A percentile compares a stretch with the other conserved stretches of the same genome.
Evolutionary conservation across 2,797 vertebrate genomes (phyloP).

Genomic region (Amblyraja radiata): DNA sequence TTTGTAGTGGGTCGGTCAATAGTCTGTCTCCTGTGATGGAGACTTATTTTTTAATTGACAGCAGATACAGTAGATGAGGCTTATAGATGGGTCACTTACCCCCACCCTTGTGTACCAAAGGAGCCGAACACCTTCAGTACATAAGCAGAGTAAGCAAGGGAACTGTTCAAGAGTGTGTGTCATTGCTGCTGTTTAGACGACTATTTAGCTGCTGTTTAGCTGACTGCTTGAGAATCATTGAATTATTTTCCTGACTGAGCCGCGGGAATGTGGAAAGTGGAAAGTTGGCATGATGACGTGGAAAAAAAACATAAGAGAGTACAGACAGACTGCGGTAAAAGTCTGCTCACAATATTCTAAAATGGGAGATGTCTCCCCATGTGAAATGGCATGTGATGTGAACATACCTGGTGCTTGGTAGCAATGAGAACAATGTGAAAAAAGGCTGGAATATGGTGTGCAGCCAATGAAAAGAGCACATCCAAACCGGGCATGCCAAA

Average conservation of each 20-base stretch:
- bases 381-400: background rate
- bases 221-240: background rate
- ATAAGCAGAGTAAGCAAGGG: background rate
- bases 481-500: no score
- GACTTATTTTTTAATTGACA: no score
- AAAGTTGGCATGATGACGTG: background rate
- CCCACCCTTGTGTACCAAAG: background rate
- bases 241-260: background rate
- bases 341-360: background rate
- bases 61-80: no score
- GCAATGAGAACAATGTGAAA: background rate
- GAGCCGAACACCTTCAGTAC: background rate
- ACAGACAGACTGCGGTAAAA: background rate
- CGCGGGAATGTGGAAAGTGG: background rate
- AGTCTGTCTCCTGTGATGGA: no score
- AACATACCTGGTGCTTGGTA: background rate
- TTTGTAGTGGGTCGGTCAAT: no score
- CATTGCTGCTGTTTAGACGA: background rate
- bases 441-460: background rate
- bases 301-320: background rate
- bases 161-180: background rate
- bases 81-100: background rate
- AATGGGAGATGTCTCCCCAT: background rate
- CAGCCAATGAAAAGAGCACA: background rate
- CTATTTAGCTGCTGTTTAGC: background rate